Conservation (phyloP, 2,888 invertebrate genomes). For the Apamea crenata region DNA sequence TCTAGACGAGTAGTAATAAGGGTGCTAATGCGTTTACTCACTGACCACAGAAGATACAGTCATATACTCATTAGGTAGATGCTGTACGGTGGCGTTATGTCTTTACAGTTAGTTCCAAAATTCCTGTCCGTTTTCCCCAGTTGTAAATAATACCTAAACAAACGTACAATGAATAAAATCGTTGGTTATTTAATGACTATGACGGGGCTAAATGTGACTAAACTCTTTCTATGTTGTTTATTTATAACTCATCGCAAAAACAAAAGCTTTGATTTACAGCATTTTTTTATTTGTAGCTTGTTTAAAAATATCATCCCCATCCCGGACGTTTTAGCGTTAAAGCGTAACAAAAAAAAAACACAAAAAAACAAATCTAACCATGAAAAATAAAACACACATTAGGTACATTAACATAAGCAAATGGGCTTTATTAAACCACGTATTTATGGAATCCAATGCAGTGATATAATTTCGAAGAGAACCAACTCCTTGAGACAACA, state of each 20-base stretch:
- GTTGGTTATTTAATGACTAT: not conserved
- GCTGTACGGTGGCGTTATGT: no score
- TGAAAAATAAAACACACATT: not conserved
- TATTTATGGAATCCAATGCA: not conserved
- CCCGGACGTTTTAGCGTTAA: not conserved
- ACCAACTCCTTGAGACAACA: slow-evolving; percentile 8
- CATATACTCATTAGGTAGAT: not conserved
- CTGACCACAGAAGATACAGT: not conserved
- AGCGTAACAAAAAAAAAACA: no score
- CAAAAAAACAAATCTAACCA: not conserved
- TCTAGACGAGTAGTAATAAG: not conserved
- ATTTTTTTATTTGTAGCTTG: slow-evolving; percentile 40
- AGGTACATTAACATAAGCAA: not conserved
- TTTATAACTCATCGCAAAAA: slow-evolving; percentile 9
- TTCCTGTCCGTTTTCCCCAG: not conserved
- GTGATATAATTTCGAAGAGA: slow-evolving; percentile 10
- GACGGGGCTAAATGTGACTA: slow-evolving; percentile 10
- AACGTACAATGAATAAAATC: not conserved
- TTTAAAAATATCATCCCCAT: slow-evolving; percentile 39
- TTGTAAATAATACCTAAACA: not conserved
- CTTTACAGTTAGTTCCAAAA: not conserved
- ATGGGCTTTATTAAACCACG: not conserved
- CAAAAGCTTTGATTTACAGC: slow-evolving; percentile 6
- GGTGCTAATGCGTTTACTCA: not conserved
- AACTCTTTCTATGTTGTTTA: slow-evolving; percentile 23